Percentiles rank a stretch among this genome's conserved stretches.
Conservation (phyloP, 2,113 vertebrate genomes). For the Embiotoca jacksoni region DNA sequence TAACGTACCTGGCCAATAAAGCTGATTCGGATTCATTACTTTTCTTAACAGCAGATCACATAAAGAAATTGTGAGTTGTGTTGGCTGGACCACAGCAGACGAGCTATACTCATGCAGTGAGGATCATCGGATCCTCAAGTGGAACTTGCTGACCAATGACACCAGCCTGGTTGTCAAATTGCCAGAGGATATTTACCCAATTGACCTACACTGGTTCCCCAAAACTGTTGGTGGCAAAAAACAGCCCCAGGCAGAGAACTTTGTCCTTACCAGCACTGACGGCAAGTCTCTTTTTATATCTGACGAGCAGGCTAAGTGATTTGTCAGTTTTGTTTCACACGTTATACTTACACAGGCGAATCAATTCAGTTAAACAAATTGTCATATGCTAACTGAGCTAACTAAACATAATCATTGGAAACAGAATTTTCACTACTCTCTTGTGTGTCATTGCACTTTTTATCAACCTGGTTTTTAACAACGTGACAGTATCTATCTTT, state of each 20-base stretch:
- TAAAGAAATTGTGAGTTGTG: slow-evolving; percentile 95
- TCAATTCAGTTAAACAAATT: not conserved
- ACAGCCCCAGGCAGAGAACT: slow-evolving; percentile 90
- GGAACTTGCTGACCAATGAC: slow-evolving; percentile 92
- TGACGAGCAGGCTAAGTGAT: not conserved
- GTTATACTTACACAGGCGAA: not conserved
- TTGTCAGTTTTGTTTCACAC: not conserved
- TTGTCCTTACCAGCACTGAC: slow-evolving; percentile 95
- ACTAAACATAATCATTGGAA: not conserved
- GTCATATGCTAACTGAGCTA: not conserved
- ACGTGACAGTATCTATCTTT: not conserved
- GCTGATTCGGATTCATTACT: not conserved
- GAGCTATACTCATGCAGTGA: slow-evolving; percentile 96
- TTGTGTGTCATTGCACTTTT: too few relatives aligned
- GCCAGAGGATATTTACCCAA: slow-evolving; percentile 91
- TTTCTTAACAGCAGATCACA: slow-evolving; percentile 89
- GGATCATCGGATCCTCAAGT: slow-evolving; percentile 93
- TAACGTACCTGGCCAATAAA: too few relatives aligned
- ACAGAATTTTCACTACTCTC: not conserved
- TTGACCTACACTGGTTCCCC: slow-evolving; percentile 95
- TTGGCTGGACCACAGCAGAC: slow-evolving; percentile 95
- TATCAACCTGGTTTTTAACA: too few relatives aligned
- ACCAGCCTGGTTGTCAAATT: slow-evolving; percentile 88
- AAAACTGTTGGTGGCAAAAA: slow-evolving; percentile 90
- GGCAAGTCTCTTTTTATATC: slow-evolving; percentile 82